A percentile compares a stretch with the other conserved stretches of the same genome.
Evolutionary conservation across 2,113 vertebrate genomes (phyloP).

Genomic region (Urocynchramus pylzowi): DNA sequence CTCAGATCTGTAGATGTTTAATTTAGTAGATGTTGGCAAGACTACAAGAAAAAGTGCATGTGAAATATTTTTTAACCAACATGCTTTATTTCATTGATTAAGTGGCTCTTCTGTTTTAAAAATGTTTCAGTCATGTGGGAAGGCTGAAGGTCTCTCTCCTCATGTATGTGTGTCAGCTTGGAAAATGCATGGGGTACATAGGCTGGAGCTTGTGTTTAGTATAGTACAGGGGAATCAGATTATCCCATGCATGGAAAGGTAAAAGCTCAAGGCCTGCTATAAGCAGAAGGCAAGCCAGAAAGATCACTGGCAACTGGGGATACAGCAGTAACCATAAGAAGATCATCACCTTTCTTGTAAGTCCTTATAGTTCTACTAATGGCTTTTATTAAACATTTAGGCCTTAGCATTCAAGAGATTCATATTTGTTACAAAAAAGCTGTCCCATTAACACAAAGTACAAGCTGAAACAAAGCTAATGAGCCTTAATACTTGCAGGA

Average conservation of each 20-base stretch:
- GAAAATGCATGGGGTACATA: accelerated
- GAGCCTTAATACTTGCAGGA: conserved; percentile 49
- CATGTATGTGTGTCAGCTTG: background rate
- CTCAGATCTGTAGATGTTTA: background rate
- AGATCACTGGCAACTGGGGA: background rate
- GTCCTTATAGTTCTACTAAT: conserved; percentile 24
- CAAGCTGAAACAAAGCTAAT: conserved; percentile 64
- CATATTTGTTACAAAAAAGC: conserved; percentile 49
- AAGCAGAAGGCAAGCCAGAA: background rate
- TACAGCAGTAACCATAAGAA: background rate
- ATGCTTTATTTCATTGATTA: background rate
- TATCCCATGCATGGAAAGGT: background rate
- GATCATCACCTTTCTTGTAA: conserved; percentile 14
- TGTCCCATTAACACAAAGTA: conserved; percentile 63
- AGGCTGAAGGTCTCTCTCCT: background rate
- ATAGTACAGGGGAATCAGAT: background rate
- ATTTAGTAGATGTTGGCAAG: background rate
- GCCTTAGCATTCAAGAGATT: conserved; percentile 50
- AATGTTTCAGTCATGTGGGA: background rate
- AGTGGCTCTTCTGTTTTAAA: background rate
- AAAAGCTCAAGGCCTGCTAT: background rate
- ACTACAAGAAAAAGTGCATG: background rate
- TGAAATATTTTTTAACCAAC: background rate
- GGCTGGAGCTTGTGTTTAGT: background rate
- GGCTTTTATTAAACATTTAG: conserved; percentile 62